phyloP scores from a whole-genome alignment of 2,888 invertebrate genomes.

The Mesorhabditis sp. region DNA sequence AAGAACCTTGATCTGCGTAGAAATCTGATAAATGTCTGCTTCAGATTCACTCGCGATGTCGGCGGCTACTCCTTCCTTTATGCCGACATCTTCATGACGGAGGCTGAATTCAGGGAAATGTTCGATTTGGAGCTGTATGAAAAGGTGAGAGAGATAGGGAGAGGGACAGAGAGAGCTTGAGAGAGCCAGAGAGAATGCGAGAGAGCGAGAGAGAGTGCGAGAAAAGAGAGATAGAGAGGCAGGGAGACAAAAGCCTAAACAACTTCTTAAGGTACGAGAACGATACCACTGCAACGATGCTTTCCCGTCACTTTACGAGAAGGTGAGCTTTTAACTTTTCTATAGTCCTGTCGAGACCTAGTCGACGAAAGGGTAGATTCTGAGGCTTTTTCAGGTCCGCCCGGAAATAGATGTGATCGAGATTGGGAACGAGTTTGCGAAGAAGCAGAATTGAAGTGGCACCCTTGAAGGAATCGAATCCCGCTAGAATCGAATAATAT shows the following conservation, averaged over 20 bases:
- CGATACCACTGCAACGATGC: constrained; percentile 55
- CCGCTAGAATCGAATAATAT: no score
- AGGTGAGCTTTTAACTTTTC: constrained; percentile 43
- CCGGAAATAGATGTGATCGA: constrained; percentile 49
- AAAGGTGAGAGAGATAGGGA: constrained; percentile 58
- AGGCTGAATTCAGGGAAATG: constrained; percentile 70
- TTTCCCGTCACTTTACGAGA: constrained; percentile 35
- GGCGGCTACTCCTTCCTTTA: constrained; percentile 71
- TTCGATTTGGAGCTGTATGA: constrained; percentile 71
- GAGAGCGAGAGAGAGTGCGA: neutral
- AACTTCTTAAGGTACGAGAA: constrained; percentile 30
- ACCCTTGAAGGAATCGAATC: no score
- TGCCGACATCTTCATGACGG: constrained; percentile 72
- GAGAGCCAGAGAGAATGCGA: neutral
- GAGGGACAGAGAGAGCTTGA: neutral
- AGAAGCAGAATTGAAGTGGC: constrained; percentile 15
- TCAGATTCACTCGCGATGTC: constrained; percentile 67
- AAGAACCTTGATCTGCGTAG: neutral
- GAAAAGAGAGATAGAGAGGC: neutral
- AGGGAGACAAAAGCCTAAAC: neutral
- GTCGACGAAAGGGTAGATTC: no score
- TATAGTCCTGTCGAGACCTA: neutral
- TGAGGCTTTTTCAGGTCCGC: constrained; percentile 20
- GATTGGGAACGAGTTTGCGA: constrained; percentile 43
- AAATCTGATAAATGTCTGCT: constrained; percentile 9